Evolutionary conservation across 1,140 invertebrate species (phyloP).

Genomic region (Drosophila eugracilis): DNA sequence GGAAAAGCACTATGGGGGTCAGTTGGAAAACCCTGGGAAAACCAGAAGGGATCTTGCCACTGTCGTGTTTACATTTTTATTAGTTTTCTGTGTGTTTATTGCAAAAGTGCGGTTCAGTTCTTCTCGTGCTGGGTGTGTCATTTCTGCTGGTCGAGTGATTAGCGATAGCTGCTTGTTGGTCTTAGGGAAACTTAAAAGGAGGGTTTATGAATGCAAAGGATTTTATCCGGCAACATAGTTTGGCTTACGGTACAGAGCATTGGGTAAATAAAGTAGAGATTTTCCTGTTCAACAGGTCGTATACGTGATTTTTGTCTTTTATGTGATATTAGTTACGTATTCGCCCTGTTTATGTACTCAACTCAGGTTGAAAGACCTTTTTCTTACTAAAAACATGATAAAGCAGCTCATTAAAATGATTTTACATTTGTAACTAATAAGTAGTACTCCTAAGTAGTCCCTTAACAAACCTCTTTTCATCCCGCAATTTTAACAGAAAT

Average conservation of each 20-base stretch:
- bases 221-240: background rate
- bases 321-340: no score
- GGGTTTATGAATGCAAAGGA: background rate
- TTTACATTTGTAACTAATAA: background rate
- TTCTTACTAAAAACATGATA: background rate
- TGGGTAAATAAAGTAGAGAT: conserved; percentile 1
- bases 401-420: no score
- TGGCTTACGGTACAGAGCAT: background rate
- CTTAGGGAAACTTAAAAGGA: conserved; percentile 14
- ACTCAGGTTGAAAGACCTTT: background rate
- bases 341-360: no score
- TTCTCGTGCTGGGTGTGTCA: conserved; percentile 24
- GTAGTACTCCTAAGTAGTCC: background rate
- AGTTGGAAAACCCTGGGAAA: conserved; percentile 1
- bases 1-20: background rate
- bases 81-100: conserved; percentile 74
- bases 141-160: conserved; percentile 40
- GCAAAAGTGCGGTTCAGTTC: conserved; percentile 24
- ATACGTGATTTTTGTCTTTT: conserved; percentile 16
- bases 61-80: conserved; percentile 77
- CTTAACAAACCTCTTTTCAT: background rate
- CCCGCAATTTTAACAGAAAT: background rate
- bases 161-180: conserved; percentile 13
- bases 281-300: conserved; percentile 22
- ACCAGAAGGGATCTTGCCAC: conserved; percentile 32